Conservation (phyloP, 2,888 invertebrate genomes). For the Adelognathus sp. region DNA sequence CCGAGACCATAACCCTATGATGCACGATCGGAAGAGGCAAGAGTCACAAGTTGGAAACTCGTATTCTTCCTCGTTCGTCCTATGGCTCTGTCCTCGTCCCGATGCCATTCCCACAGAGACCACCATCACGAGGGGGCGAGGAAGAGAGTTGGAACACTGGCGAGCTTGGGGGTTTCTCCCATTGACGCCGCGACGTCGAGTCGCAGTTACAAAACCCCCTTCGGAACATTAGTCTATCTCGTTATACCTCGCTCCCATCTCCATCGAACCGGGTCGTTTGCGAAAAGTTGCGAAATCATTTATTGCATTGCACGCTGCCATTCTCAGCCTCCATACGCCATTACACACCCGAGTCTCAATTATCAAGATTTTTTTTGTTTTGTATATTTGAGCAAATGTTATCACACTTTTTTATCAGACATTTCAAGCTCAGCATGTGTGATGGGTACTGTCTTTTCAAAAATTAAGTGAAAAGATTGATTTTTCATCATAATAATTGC, state of each 20-base stretch:
- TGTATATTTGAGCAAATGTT: too few relatives aligned
- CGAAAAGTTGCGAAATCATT: slow-evolving; percentile 19
- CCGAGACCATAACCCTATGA: slow-evolving; percentile 73
- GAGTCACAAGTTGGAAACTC: slow-evolving; percentile 51
- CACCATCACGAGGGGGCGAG: slow-evolving; percentile 23
- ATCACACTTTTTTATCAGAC: too few relatives aligned
- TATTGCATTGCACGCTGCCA: neutral
- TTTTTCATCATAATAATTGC: too few relatives aligned
- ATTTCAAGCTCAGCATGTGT: too few relatives aligned
- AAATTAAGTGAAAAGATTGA: too few relatives aligned
- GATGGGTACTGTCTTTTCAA: too few relatives aligned
- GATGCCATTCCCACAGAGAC: slow-evolving; percentile 44
- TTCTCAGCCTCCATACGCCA: neutral
- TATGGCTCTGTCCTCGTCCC: slow-evolving; percentile 16
- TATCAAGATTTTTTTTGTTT: neutral
- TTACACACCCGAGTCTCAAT: neutral
- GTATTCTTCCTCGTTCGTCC: slow-evolving; percentile 42
- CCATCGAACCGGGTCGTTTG: neutral
- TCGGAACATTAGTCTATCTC: slow-evolving; percentile 44
- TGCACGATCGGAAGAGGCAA: slow-evolving; percentile 63
- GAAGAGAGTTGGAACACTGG: neutral
- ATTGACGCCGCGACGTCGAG: slow-evolving; percentile 30
- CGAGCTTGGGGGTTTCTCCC: neutral
- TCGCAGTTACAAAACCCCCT: slow-evolving; percentile 26
- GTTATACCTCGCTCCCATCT: slow-evolving; percentile 1